Conservation (phyloP, 2,797 vertebrate species). For the Sebastes variabilis region DNA sequence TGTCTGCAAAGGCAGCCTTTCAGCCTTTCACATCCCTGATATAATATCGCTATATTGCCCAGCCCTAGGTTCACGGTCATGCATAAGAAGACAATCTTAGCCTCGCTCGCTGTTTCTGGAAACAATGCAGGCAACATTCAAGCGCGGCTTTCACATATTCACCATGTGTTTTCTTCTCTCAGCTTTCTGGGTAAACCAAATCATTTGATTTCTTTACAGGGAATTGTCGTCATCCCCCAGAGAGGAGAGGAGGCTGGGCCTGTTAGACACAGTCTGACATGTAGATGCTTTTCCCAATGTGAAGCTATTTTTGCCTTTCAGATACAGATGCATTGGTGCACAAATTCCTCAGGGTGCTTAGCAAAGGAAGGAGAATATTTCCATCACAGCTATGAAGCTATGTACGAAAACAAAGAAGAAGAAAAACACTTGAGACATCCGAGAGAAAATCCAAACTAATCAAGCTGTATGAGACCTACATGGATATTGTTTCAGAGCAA, state of each 20-base stretch:
- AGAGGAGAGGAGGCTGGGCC: conserved; percentile 17
- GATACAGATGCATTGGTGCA: conserved; percentile 56
- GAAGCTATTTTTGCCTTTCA: conserved; percentile 67
- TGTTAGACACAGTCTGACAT: conserved; percentile 50
- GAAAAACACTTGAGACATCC: conserved; percentile 5
- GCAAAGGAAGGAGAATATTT: conserved; percentile 46
- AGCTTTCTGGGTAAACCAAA: neutral
- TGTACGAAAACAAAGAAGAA: conserved; percentile 15
- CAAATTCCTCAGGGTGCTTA: conserved; percentile 48
- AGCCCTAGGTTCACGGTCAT: neutral
- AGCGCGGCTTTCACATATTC: neutral
- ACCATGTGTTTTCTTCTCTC: neutral
- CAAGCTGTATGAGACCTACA: neutral
- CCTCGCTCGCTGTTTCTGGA: neutral
- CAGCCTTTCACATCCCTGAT: too few relatives aligned
- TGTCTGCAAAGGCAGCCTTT: too few relatives aligned
- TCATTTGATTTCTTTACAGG: neutral
- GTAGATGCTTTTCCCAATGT: conserved; percentile 46
- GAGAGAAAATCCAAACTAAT: conserved; percentile 10
- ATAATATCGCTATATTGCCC: too few relatives aligned
- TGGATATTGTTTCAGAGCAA: conserved; percentile 3
- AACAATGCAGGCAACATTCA: conserved; percentile 6
- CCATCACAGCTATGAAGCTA: conserved; percentile 21
- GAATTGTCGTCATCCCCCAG: conserved; percentile 12
- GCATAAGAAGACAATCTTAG: neutral